Base-by-base conservation (phyloP, 2,797 vertebrate genomes). In the Pangasius djambal region DNA sequence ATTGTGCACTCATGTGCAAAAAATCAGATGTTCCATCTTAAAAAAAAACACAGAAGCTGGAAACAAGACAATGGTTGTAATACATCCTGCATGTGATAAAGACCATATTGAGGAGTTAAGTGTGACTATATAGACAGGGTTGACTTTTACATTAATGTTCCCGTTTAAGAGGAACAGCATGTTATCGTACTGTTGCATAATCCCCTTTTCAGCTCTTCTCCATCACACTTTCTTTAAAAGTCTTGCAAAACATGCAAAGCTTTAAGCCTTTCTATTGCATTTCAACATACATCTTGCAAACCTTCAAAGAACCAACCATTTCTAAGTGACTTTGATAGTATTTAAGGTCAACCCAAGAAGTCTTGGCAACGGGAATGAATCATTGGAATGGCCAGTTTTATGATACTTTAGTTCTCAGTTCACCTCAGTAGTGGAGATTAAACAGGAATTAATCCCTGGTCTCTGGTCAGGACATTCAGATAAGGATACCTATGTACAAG, bases 401-500 rank as follows among this genome's bases (percentile, higher is more conserved):
- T 55, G 74, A 89, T 69, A 81, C 72, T 86, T 86, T 69, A 78
- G 52, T 86, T 75, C 78, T 87, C 34, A 61, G 52, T 86, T 88
- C 13, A 88, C 25, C 28, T 87, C 34, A 13, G 65, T 72, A 40
- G 72, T 74, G 65, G 40, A 79, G 87, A 67, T n/a, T 79, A 52
- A 81, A 55, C 10, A 81, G 55, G 61, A 83, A 67, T 86, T 50
- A 37, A 79, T 70, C 83, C 59, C 77, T 31, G 31, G 75, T 81
- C 52, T 87, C 74, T 61, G 75, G 69, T 81, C 63, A 87, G 81
- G 63, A 87, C 69, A 83, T 87, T 88, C n/a, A 65, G 59, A 78
- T 83, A 61, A 67, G 63, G 57, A 79, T 89, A 83, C 72, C 31
- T 89, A 85, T 89, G 22, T 55, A 88, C 72, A 91, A 72, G 83